Base-by-base conservation (phyloP, 1,140 invertebrate genomes). In the Caenorhabditis inopinata region DNA sequence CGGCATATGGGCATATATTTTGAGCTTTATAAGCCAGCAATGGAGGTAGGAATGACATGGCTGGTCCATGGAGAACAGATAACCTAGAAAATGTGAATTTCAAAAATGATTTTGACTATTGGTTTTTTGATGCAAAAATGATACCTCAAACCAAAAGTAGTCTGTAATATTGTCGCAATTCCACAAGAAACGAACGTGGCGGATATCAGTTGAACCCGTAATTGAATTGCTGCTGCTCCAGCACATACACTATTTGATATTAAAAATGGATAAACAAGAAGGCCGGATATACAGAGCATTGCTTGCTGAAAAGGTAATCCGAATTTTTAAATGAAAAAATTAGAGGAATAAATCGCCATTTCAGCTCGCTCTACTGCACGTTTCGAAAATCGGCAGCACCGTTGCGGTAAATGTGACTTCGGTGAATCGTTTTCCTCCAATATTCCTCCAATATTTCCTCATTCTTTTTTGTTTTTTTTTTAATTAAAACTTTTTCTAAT, bases 31-130 rank as follows among this genome's bases (percentile, higher is more conserved):
- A 83, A 14, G 80, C 82, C 16, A 83, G 27, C 2, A 83, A 53
- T 7, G 82, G 82, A 23, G 82, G 82, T n/a, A 83, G 49, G 38
- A 83, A 83, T 14, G 82, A 74, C 25, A 83, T 68, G n/a, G 82
- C 74, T 18, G 82, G 80, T 18, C 82, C 82, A 68, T 83, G 80
- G 6, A 83, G 80, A 16, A 83, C 62, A 18, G 82, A 68, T 45
- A 83, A 53, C 18, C 82, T 82, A 76, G 38, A 68, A 68, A 0
- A 76, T 82, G 45, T 25, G 11, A n/a, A 42, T 6, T 14, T 23
- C 9, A 14, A 25, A 62, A 18, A 25, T 46, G 21, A 45, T 45
- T 27, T n/a, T 47, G 14, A 42, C 38, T 42, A 42, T 46, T 21
- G 68, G 7, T 47, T 29, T 5, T 18, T 25, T 35, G 7, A 29